Percentiles rank a stretch among this genome's conserved stretches.
Evolutionary conservation across 2,888 invertebrate species (phyloP).

Genomic region (Nephrotoma appendiculata): DNA sequence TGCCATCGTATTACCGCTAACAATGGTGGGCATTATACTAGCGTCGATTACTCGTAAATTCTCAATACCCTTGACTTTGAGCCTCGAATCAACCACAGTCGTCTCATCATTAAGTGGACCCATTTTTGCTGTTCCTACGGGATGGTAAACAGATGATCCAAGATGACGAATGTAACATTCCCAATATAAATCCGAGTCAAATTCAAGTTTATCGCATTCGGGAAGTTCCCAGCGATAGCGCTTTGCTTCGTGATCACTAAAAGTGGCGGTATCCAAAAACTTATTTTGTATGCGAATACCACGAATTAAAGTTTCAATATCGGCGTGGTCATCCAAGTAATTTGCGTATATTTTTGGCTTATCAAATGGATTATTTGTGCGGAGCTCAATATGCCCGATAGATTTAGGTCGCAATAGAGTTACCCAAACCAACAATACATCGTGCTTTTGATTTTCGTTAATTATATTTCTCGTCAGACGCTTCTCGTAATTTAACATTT

Average conservation of each 20-base stretch:
- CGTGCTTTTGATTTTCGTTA: conserved; percentile 26
- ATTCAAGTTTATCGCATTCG: conserved; percentile 37
- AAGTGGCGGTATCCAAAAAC: conserved; percentile 35
- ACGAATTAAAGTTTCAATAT: conserved; percentile 44
- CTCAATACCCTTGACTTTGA: conserved; percentile 36
- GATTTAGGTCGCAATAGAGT: conserved; percentile 53
- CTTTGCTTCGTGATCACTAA: conserved; percentile 36
- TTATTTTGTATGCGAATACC: conserved; percentile 41
- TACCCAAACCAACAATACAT: conserved; percentile 37
- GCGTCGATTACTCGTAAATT: conserved; percentile 39
- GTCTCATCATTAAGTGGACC: conserved; percentile 41
- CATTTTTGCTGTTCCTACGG: conserved; percentile 49
- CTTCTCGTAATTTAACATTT: conserved; percentile 47
- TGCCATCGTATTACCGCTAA: conserved; percentile 39
- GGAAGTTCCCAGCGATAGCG: conserved; percentile 42
- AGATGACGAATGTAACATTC: conserved; percentile 45
- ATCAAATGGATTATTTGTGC: conserved; percentile 45
- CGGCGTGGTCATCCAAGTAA: conserved; percentile 47
- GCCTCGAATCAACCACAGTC: conserved; percentile 47
- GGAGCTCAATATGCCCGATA: conserved; percentile 50
- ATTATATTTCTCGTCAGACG: conserved; percentile 16
- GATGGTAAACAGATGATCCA: conserved; percentile 48
- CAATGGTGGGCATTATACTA: conserved; percentile 39
- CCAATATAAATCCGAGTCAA: conserved; percentile 47
- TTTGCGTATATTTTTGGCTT: conserved; percentile 53